Conservation (phyloP, 2,797 vertebrate species). For the Sardinella longiceps region DNA sequence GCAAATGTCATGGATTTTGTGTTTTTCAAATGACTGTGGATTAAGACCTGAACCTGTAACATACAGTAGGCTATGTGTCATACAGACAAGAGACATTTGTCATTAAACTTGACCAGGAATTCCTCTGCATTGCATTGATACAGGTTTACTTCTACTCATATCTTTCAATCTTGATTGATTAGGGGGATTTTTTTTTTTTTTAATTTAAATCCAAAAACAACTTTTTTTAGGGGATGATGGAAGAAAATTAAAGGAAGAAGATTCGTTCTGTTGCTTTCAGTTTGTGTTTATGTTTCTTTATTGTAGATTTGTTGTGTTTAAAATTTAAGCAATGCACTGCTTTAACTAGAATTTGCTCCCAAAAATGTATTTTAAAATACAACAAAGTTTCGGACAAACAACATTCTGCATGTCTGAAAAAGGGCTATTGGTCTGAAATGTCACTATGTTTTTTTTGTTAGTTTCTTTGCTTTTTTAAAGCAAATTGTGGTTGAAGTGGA, state of each 20-base stretch:
- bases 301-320: no score
- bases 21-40: constrained; percentile 45
- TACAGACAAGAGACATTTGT: constrained; percentile 29
- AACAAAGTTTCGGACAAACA: no score
- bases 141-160: neutral
- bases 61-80: neutral
- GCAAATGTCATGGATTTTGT: neutral
- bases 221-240: neutral
- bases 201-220: no score
- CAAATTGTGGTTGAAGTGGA: no score
- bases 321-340: no score
- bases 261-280: neutral
- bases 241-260: neutral
- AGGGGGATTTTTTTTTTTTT: neutral
- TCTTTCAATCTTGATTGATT: neutral
- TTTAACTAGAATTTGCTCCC: no score
- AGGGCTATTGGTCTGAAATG: no score
- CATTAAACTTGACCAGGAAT: neutral
- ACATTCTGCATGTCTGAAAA: no score
- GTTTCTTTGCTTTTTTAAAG: no score
- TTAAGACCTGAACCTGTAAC: constrained; percentile 46
- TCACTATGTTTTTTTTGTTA: no score
- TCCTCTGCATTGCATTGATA: neutral
- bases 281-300: no score
- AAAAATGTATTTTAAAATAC: no score